These are phyloP conservation scores for Hydrotaea diabolus DNA, from an alignment of 2,888 invertebrate species.

Conservation along the genomic window DNA sequence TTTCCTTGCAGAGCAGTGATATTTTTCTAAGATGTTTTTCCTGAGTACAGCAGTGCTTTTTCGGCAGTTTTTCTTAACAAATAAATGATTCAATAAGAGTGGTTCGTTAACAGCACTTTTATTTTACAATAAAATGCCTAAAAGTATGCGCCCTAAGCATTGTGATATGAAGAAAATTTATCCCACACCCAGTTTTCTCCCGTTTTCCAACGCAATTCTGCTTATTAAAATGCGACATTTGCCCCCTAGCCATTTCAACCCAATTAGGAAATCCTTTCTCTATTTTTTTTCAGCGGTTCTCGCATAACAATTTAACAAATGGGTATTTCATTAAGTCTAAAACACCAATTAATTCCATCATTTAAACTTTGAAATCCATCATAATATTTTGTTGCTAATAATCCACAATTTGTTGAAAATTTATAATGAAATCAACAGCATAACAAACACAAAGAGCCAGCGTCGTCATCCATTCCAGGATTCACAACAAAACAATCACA, in stretches of 20 bases:
- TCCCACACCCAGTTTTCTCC: too few relatives aligned
- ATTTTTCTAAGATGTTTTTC: too few relatives aligned
- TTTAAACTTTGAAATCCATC: slow-evolving; percentile 28
- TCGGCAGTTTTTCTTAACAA: too few relatives aligned
- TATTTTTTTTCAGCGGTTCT: neutral
- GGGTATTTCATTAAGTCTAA: slow-evolving; percentile 13
- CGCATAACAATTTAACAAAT: slow-evolving; percentile 16
- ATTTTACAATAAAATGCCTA: too few relatives aligned
- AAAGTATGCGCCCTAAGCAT: too few relatives aligned
- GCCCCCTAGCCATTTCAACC: neutral
- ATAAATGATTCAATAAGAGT: too few relatives aligned
- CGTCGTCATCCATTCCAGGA: slow-evolving; percentile 1
- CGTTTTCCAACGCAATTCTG: neutral
- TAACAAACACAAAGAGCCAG: neutral
- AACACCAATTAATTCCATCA: slow-evolving; percentile 16
- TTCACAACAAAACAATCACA: neutral
- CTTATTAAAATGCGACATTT: neutral
- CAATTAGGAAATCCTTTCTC: neutral
- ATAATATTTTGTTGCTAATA: slow-evolving; percentile 25
- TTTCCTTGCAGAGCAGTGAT: too few relatives aligned
- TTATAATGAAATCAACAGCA: slow-evolving; percentile 51
- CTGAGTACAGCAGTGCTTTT: too few relatives aligned
- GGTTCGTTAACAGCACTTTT: too few relatives aligned
- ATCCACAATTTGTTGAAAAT: slow-evolving; percentile 49
- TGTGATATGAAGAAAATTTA: too few relatives aligned